Evolutionary conservation across 2,888 invertebrate species (phyloP).

Genomic region (Leptopilina syphax): DNA sequence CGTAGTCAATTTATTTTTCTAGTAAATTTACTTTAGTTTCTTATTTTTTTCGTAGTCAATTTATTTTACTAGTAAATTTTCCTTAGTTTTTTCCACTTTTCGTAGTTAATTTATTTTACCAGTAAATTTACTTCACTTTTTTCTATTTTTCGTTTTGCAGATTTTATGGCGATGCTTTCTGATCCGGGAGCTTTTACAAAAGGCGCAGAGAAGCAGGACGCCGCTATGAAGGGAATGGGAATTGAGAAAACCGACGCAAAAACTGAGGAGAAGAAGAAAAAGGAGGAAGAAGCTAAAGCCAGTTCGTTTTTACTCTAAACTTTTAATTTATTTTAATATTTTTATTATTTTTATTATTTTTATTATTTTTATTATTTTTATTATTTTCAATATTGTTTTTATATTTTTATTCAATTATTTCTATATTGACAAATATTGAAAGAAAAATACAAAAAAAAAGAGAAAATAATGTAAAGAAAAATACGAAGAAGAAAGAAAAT

Average conservation of each 20-base stretch:
- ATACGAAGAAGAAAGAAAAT: no score
- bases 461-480: no score
- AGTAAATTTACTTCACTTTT: background rate
- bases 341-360: no score
- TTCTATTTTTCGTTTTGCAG: slow-evolving; percentile 76
- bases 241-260: slow-evolving; percentile 79
- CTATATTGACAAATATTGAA: no score
- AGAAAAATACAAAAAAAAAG: no score
- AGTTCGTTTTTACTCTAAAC: slow-evolving; percentile 26
- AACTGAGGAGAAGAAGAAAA: slow-evolving; percentile 73
- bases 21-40: background rate
- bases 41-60: background rate
- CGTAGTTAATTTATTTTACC: background rate
- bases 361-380: no score
- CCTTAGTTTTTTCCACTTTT: background rate
- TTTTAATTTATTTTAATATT: no score
- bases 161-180: slow-evolving; percentile 98
- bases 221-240: slow-evolving; percentile 84
- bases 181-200: slow-evolving; percentile 91
- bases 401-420: no score
- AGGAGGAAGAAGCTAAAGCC: slow-evolving; percentile 73
- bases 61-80: background rate
- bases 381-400: no score
- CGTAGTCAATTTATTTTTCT: background rate
- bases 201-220: slow-evolving; percentile 81